Base-by-base conservation (phyloP, 1,140 invertebrate genomes). In the Sarcophaga bullata region DNA sequence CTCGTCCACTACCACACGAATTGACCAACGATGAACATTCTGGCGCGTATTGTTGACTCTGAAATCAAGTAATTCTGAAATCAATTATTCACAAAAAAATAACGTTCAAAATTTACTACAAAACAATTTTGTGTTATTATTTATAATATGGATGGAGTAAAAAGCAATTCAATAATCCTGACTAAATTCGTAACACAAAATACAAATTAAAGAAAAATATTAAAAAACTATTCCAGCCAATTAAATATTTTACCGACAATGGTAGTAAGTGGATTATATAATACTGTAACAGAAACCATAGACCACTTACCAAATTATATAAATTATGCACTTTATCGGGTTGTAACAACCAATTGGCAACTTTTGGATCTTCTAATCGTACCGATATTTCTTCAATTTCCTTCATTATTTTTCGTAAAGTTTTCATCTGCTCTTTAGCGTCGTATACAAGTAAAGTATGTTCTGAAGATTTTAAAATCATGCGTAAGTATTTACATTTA, bases 331-430 rank as follows among this genome's bases (percentile, higher is more conserved):
- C 92, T n/a, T 90, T 91, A 73, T 94, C 94, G 1, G 95, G 94
- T 90, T 96, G 93, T 15, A 96, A 85, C 72, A 97, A 84, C 96
- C 96, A 97, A 86, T 93, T 92, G 17, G 93, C 95, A 73, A 96
- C 91, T 86, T 93, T 93, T 8, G 95, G 95, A 92, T 97, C 96
- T 81, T 94, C 90, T 85, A 93, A 91, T 85, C 89, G 87, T 76
- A 91, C 91, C n/a, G 72, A 58, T 11, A 92, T 85, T 6, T 88
- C 84, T 13, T 87, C 84, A 8, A 93, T 86, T 73, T 90, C 72
- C 85, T 88, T 85, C 86, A 92, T 6, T 90, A 83, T 48, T 84
- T 88, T 89, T 85, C 86, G 83, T 15, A 93, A 85, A 8, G 87
- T 84, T 84, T 92, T 92, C 58, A 93, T 90, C 82, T 92, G 92